Evolutionary conservation across 2,113 vertebrate species (phyloP), one percentile per base, ranked within the genome.

Genomic region (Gulo gulo): DNA sequence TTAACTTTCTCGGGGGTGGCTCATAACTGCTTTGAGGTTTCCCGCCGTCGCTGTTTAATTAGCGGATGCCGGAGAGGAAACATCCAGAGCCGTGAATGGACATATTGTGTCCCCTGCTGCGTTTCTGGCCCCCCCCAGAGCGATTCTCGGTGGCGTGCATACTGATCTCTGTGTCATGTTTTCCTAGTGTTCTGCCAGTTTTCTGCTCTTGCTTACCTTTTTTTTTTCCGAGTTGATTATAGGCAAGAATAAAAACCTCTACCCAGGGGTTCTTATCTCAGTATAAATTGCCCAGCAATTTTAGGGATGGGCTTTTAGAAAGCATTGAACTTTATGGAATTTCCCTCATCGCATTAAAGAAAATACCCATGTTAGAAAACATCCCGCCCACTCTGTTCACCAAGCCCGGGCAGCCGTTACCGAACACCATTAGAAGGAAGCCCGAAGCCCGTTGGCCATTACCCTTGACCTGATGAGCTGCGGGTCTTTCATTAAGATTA

Each of bases 91-190:
- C 4, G 7, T 59, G 71, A 14, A 5, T 6, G 8, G 12, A 45
- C 57, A 16, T 13, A 0, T 9, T 1, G 15, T 42, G 36, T 59
- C 45, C 2, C 18, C 36, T 1, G 31, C 29, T 50, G 50, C 11
- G 6, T 26, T 24, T 47, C 1, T 2, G 21, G 39, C 55, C 2
- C 16, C 4, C 4, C 0, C 0, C 1, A 29, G 29, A 23, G 13
- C 10, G 18, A 57, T 26, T 4, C 71, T 23, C 3, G 7, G 24
- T 7, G 42, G 0, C 2, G 1, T 47, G 2, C 0, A 0, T 0
- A 4, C 31, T n/a, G 13, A 20, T 26, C 4, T 42, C 29, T 7
- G 12, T 2, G 0, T 6, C 3, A 59, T 1, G 4, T 34, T 61
- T 39, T 10, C 1, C 8, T 13, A 74, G 16, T 21, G 1, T 29